These are phyloP conservation scores for Brachionus calyciflorus DNA, from an alignment of 1,140 invertebrate genomes.

Conservation along the genomic window DNA sequence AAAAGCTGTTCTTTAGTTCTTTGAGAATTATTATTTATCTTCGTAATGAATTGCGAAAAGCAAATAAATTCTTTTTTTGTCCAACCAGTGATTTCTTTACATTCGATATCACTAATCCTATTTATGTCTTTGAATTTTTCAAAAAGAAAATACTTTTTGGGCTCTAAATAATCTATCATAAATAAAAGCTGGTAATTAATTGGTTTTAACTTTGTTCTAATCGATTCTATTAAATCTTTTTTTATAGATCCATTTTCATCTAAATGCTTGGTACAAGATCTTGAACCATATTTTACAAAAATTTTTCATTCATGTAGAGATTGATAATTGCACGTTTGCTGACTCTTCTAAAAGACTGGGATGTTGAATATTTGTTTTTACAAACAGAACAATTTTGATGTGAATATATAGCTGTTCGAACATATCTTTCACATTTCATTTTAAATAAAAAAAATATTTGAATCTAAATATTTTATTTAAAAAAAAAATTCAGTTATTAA, in stretches of 20 bases:
- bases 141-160: neutral
- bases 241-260: neutral
- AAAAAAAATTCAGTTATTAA: neutral
- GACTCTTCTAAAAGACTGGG: neutral
- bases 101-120: neutral
- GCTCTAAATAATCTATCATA: neutral
- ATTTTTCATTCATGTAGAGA: neutral
- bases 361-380: neutral
- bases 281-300: neutral
- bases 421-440: neutral
- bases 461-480: neutral
- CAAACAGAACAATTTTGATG: constrained; percentile 6
- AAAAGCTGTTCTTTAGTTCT: constrained; percentile 14
- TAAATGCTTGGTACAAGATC: constrained; percentile 6
- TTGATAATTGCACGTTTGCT: neutral
- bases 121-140: neutral
- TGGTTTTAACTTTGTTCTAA: neutral
- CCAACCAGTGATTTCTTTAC: constrained; percentile 17
- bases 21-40: neutral
- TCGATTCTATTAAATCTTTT: neutral
- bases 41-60: neutral
- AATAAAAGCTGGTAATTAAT: neutral
- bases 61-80: constrained; percentile 10
- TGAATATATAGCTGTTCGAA: neutral
- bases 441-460: neutral